These are phyloP conservation scores for Nicator chloris DNA, from an alignment of 2,113 vertebrate genomes.

Conservation along the genomic window DNA sequence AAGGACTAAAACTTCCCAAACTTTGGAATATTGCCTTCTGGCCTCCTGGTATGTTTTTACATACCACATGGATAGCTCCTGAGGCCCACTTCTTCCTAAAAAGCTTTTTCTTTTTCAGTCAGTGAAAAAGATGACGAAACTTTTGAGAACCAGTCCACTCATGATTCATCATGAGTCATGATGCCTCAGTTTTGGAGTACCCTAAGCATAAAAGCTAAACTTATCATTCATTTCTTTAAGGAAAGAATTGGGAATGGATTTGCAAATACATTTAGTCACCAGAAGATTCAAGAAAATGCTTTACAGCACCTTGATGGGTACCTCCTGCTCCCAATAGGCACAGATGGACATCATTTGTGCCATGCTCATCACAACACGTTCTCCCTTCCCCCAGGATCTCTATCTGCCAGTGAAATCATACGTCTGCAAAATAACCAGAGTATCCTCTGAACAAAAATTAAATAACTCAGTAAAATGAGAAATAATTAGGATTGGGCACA, in stretches of 20 bases:
- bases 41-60: neutral
- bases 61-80: neutral
- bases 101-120: neutral
- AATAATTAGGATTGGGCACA: neutral
- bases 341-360: neutral
- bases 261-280: neutral
- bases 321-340: neutral
- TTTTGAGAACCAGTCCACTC: neutral
- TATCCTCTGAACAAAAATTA: neutral
- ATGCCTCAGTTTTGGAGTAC: constrained; percentile 6
- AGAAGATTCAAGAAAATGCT: neutral
- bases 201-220: constrained; percentile 15
- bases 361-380: fast-evolving
- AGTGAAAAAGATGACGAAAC: neutral
- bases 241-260: neutral
- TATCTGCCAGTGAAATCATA: neutral
- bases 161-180: constrained; percentile 45
- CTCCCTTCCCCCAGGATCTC: neutral
- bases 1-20: neutral
- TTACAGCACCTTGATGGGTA: neutral
- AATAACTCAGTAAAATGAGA: neutral
- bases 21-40: neutral
- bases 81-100: neutral
- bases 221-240: neutral
- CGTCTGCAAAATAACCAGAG: neutral